Conservation (phyloP, 2,113 vertebrate species). For the Semnornis frantzii region DNA sequence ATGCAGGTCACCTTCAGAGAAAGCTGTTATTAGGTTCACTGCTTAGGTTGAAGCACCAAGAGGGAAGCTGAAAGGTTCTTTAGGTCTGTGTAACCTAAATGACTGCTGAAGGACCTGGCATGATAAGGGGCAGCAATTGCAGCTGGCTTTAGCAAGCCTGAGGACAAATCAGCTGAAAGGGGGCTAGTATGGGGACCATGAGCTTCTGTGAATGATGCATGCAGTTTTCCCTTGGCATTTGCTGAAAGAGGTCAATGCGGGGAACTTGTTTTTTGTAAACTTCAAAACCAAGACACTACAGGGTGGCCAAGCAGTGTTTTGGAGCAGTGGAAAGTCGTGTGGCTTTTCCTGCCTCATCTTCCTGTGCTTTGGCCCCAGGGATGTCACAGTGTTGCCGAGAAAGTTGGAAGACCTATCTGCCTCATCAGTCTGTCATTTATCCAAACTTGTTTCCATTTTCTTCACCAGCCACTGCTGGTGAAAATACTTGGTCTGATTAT, state of each 20-base stretch:
- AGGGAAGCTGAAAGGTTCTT: background rate
- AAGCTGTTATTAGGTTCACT: background rate
- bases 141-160: background rate
- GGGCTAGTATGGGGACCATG: background rate
- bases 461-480: background rate
- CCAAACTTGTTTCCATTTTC: background rate
- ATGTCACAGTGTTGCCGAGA: background rate
- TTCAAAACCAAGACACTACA: background rate
- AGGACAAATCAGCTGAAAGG: background rate
- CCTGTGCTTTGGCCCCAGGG: background rate
- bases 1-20: constrained; percentile 1
- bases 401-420: background rate
- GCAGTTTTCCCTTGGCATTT: background rate
- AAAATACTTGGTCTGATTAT: background rate
- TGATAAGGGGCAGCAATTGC: background rate
- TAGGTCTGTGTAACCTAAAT: background rate
- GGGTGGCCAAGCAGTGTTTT: background rate
- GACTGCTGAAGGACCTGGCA: background rate
- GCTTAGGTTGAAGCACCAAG: background rate
- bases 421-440: background rate
- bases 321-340: background rate
- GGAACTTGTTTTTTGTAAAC: background rate
- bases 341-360: background rate
- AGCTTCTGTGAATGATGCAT: background rate
- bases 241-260: background rate